These are phyloP conservation scores for Prochilodus magdalenae DNA, from an alignment of 2,113 vertebrate genomes.

Conservation along the genomic window DNA sequence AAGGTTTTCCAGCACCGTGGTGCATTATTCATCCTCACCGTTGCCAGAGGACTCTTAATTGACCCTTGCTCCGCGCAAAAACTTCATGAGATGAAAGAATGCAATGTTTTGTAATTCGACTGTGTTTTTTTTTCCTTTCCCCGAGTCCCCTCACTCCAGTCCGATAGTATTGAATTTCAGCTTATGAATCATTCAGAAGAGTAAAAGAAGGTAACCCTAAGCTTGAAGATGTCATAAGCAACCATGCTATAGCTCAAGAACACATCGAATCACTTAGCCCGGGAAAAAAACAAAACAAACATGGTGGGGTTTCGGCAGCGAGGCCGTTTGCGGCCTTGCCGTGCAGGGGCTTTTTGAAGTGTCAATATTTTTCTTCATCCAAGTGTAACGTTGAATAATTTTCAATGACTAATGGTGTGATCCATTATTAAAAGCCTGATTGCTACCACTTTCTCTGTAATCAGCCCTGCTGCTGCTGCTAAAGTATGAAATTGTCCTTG, in stretches of 20 bases:
- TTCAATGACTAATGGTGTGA: not conserved
- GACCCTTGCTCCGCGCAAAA: slow-evolving; percentile 76
- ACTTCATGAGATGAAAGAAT: slow-evolving; percentile 79
- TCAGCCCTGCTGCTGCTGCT: slow-evolving; percentile 36
- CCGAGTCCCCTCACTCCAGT: slow-evolving; percentile 65
- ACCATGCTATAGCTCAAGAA: slow-evolving; percentile 65
- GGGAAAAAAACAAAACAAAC: slow-evolving; percentile 52
- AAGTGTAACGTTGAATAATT: not conserved
- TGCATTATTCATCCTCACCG: slow-evolving; percentile 76
- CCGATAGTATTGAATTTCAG: slow-evolving; percentile 75
- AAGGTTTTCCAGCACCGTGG: slow-evolving; percentile 70
- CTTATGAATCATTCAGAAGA: slow-evolving; percentile 74
- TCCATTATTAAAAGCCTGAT: not conserved
- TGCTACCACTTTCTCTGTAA: not conserved
- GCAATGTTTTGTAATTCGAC: slow-evolving; percentile 78
- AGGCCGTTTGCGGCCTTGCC: slow-evolving; percentile 45
- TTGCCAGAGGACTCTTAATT: slow-evolving; percentile 80
- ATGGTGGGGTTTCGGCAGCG: slow-evolving; percentile 61
- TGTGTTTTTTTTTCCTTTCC: slow-evolving; percentile 65
- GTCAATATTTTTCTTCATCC: slow-evolving; percentile 28
- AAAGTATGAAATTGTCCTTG: slow-evolving; percentile 58
- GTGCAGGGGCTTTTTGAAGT: slow-evolving; percentile 55
- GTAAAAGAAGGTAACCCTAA: slow-evolving; percentile 63
- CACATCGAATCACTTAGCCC: slow-evolving; percentile 63
- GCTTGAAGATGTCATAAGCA: slow-evolving; percentile 74